Conservation (phyloP, 2,113 vertebrate species). For the Crotophaga sulcirostris region DNA sequence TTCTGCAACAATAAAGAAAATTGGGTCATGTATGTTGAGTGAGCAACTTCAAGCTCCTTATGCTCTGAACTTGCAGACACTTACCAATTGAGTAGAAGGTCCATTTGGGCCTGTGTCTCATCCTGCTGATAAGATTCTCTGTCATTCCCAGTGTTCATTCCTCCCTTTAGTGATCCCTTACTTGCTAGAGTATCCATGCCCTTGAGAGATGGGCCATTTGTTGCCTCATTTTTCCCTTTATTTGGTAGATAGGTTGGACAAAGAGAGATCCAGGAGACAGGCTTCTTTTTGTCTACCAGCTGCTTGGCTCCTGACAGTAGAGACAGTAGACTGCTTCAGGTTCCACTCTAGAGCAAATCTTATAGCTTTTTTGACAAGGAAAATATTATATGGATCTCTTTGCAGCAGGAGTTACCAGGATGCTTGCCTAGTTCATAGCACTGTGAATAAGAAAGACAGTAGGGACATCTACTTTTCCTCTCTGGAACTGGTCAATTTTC, state of each 20-base stretch:
- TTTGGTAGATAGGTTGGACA: neutral
- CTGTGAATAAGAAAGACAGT: neutral
- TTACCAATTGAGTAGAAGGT: neutral
- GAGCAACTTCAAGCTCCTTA: neutral
- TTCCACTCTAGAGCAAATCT: neutral
- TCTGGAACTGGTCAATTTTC: neutral
- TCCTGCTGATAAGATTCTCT: neutral
- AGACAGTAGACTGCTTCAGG: neutral
- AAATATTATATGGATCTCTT: neutral
- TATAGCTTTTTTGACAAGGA: neutral
- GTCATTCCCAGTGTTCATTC: neutral
- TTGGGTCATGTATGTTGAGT: neutral
- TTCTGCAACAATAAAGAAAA: neutral
- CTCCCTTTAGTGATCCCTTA: neutral
- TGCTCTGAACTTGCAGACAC: neutral
- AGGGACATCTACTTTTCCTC: neutral
- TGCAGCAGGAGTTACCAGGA: neutral
- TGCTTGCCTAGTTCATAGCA: neutral
- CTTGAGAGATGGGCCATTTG: neutral
- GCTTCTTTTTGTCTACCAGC: neutral
- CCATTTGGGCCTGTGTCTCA: neutral
- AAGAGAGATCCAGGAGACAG: neutral
- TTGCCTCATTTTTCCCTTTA: neutral
- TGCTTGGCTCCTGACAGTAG: neutral
- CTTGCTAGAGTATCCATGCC: neutral